These are phyloP conservation scores for Chaetodon auriga DNA, from an alignment of 2,113 vertebrate species.

Conservation along the genomic window DNA sequence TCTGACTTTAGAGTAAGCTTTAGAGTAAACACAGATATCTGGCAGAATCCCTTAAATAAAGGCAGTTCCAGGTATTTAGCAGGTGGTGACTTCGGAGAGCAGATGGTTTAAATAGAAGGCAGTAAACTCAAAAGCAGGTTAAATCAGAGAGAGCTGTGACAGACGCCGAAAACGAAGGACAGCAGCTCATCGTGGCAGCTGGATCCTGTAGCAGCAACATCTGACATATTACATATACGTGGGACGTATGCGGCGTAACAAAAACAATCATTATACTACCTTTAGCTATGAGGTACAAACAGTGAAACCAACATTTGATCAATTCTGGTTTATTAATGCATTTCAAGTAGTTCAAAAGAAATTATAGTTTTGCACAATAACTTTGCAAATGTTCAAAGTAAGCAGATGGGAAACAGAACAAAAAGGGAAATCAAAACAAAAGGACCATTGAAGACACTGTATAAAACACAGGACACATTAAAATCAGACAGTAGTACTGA, in stretches of 20 bases:
- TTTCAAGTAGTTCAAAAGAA: constrained; percentile 95
- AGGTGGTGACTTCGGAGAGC: background rate
- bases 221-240: background rate
- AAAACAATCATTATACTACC: no score
- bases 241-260: no score
- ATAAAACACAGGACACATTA: constrained; percentile 95
- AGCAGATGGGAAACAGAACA: constrained; percentile 77
- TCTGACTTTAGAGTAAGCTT: background rate
- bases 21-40: background rate
- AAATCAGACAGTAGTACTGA: constrained; percentile 92
- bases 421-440: constrained; percentile 60
- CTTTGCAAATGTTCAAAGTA: constrained; percentile 91
- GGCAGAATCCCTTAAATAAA: background rate
- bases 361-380: constrained; percentile 90
- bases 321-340: constrained; percentile 96
- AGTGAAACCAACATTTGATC: constrained; percentile 76
- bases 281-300: background rate
- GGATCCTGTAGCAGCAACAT: background rate
- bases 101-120: background rate
- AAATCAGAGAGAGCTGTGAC: background rate
- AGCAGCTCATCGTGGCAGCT: background rate
- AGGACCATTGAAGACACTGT: constrained; percentile 86
- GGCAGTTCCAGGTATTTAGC: background rate
- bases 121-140: background rate
- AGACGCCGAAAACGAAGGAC: background rate